Evolutionary conservation across 2,888 invertebrate genomes (phyloP).

Genomic region (Spodoptera exigua): DNA sequence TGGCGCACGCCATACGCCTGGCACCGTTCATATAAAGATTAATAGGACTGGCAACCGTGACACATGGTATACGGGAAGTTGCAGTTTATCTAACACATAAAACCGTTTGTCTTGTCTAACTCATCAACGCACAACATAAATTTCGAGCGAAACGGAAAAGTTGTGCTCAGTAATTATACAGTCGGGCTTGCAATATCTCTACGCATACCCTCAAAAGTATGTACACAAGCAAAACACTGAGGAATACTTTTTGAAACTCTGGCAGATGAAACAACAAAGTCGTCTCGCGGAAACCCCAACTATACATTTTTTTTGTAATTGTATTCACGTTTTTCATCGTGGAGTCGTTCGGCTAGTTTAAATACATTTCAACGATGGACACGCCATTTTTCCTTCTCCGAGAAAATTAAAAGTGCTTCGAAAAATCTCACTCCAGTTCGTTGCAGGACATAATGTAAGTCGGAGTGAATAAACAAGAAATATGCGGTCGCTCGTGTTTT

Average conservation of each 20-base stretch:
- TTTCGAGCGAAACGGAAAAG: constrained; percentile 52
- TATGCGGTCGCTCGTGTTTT: constrained; percentile 79
- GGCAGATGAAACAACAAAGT: constrained; percentile 19
- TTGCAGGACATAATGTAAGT: constrained; percentile 72
- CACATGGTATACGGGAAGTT: constrained; percentile 46
- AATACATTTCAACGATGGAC: constrained; percentile 52
- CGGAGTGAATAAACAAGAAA: constrained; percentile 79
- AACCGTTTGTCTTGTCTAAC: constrained; percentile 60
- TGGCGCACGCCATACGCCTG: constrained; percentile 23
- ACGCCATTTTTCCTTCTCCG: constrained; percentile 51
- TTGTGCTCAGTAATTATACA: constrained; percentile 54
- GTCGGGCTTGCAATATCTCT: constrained; percentile 37
- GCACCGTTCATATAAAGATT: constrained; percentile 55
- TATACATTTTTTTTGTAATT: constrained; percentile 25
- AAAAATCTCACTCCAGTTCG: constrained; percentile 72
- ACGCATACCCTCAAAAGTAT: constrained; percentile 28
- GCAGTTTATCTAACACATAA: constrained; percentile 60
- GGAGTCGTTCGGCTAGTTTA: constrained; percentile 43
- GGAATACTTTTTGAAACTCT: constrained; percentile 29
- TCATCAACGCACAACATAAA: constrained; percentile 58
- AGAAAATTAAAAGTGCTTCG: constrained; percentile 69
- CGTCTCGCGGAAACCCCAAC: constrained; percentile 19
- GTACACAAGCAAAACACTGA: constrained; percentile 7
- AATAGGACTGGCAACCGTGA: constrained; percentile 51
- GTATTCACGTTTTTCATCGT: constrained; percentile 22